Evolutionary conservation across 1,140 invertebrate genomes (phyloP), one percentile per base, ranked within the genome.

Genomic region (Eumaeus atala): DNA sequence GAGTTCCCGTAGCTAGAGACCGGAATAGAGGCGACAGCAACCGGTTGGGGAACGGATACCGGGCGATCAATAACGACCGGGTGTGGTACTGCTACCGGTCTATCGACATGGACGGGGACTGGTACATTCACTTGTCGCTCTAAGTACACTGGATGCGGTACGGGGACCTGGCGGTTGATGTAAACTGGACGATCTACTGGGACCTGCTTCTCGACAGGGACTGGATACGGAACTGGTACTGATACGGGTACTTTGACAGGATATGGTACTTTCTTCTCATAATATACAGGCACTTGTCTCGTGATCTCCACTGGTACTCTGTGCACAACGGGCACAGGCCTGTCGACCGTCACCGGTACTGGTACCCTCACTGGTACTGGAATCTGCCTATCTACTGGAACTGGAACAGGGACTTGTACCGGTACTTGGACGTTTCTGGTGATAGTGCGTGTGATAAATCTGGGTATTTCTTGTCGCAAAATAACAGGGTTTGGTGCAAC

Each of bases 401-500:
- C 88, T 57, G 91, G 87, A 0, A 85, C 78, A 0, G 88, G 88
- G 0, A 92, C 88, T 72, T 92, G 87, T 1, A 89, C 85, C 16
- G 90, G 90, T 0, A 92, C 89, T 72, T 92, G 91, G 6, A 90
- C 87, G 48, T 90, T 61, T 78, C 84, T 56, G 71, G 90, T 67
- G 81, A 89, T 62, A 69, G 91, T 59, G 85, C 88, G 64, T 40
- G 88, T 78, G 78, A 90, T 90, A 11, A 85, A 74, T 36, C 87
- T 85, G 0, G 90, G 90, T 7, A 91, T 82, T 63, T 89, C 90
- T 69, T 91, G 90, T 11, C 88, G 85, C 3, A 91, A 84, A n/a
- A 89, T 87, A 0, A 91, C 89, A 9, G 90, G 90, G 60, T 91
- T 90, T 0, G 90, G 89, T 60, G 89, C 87, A 17, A 82, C 61